Evolutionary conservation across 2,888 invertebrate genomes (phyloP).

Genomic region (Lithophane ornitopus): DNA sequence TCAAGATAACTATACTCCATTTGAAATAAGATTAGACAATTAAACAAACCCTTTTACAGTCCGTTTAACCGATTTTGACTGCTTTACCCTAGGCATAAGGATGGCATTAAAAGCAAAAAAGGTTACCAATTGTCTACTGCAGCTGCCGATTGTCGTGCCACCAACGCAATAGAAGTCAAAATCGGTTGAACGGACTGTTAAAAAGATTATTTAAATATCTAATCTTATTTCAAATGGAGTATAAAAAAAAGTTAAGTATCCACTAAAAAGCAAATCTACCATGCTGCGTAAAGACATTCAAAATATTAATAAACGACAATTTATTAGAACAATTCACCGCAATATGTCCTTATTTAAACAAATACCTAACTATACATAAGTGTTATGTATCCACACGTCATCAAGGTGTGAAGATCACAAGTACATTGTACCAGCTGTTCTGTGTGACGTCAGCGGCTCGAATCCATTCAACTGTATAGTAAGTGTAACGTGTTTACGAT

Average conservation of each 20-base stretch:
- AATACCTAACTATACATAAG: not conserved
- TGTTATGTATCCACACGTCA: slow-evolving; percentile 36
- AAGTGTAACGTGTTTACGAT: slow-evolving; percentile 25
- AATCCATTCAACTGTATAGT: slow-evolving; percentile 34
- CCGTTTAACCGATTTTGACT: too few species aligned
- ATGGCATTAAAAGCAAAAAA: too few species aligned
- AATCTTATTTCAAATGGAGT: too few species aligned
- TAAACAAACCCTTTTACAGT: too few species aligned
- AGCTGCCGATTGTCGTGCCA: too few species aligned
- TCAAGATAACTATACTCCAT: not conserved
- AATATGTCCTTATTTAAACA: not conserved
- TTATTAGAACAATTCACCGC: not conserved
- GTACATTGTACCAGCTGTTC: slow-evolving; percentile 48
- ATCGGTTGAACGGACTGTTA: too few species aligned
- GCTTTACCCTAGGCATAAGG: too few species aligned
- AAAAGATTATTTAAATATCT: too few species aligned
- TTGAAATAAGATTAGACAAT: too few species aligned
- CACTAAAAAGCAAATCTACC: not conserved
- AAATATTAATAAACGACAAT: not conserved
- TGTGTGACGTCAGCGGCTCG: slow-evolving; percentile 35
- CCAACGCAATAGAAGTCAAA: too few species aligned
- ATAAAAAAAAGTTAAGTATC: not conserved
- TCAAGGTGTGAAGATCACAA: slow-evolving; percentile 43
- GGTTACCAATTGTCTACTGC: too few species aligned
- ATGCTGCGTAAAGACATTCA: not conserved